A percentile compares a stretch with the other conserved stretches of the same genome.
Evolutionary conservation across 2,888 invertebrate genomes (phyloP).

Genomic region (Rhogogaster chlorosoma): DNA sequence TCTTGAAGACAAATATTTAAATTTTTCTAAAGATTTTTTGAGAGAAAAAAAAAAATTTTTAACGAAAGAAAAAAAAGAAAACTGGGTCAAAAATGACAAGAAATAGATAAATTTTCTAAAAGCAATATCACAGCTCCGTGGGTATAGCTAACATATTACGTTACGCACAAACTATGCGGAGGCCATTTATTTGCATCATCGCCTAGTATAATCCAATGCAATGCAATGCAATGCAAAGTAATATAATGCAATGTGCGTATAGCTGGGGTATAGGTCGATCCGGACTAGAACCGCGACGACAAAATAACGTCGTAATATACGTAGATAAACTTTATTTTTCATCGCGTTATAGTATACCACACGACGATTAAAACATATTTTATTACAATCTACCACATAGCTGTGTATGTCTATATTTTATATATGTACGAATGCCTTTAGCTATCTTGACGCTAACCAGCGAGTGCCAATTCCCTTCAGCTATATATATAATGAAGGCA

Average conservation of each 20-base stretch:
- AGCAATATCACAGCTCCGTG: not conserved
- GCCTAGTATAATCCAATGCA: not conserved
- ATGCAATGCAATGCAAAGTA: not conserved
- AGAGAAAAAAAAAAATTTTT: no score
- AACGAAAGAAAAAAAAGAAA: no score
- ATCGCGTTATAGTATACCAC: not conserved
- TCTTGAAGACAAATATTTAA: no score
- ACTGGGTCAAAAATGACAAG: not conserved
- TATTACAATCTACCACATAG: not conserved
- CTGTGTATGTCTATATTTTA: not conserved
- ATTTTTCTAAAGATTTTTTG: no score
- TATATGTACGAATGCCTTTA: not conserved
- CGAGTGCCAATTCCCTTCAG: not conserved
- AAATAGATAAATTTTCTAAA: not conserved
- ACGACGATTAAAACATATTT: not conserved
- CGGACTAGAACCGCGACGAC: not conserved
- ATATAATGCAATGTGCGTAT: not conserved
- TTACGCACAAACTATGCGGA: slow-evolving; percentile 32
- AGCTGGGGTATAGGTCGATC: no score
- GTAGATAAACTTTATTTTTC: not conserved
- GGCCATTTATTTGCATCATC: slow-evolving; percentile 21
- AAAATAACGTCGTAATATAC: not conserved
- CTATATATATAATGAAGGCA: not conserved
- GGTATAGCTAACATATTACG: not conserved
- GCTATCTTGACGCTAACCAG: slow-evolving; percentile 26